A percentile compares a stretch with the other conserved stretches of the same genome.
Evolutionary conservation across 2,888 invertebrate species (phyloP).

Genomic region (Pandemis cinnamomeana): DNA sequence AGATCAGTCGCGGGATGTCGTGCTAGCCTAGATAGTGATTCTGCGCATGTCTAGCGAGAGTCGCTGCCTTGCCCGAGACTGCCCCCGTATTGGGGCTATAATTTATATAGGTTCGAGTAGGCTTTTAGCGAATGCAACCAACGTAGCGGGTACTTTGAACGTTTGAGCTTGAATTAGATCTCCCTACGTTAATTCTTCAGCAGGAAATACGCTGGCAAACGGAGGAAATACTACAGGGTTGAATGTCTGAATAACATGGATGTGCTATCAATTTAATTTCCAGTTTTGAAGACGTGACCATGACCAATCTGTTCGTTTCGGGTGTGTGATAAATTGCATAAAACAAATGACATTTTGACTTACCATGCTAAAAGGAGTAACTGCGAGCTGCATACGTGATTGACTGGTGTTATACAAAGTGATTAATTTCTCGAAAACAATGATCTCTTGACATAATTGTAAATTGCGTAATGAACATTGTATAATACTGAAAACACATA

Average conservation of each 20-base stretch:
- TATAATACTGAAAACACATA: no score
- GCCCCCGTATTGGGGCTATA: constrained; percentile 45
- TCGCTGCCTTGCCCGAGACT: constrained; percentile 64
- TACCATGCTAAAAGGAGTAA: no score
- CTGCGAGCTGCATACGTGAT: no score
- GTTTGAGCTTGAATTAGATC: constrained; percentile 5
- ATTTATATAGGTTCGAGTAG: constrained; percentile 49
- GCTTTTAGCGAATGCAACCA: constrained; percentile 7
- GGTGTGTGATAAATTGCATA: no score
- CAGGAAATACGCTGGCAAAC: constrained; percentile 26
- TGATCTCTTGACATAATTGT: no score
- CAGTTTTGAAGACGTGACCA: no score
- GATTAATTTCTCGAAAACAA: no score
- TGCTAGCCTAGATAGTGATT: constrained; percentile 5
- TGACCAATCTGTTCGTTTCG: no score
- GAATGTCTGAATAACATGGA: constrained; percentile 1
- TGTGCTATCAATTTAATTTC: no score
- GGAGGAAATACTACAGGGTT: neutral
- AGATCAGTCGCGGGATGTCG: neutral
- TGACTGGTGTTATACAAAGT: no score
- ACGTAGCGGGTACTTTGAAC: neutral
- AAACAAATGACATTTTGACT: no score
- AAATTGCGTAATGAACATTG: no score
- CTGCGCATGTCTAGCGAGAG: constrained; percentile 48
- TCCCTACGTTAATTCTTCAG: constrained; percentile 14